Evolutionary conservation across 1,140 invertebrate species (phyloP).

Genomic region (Diuraphis noxia): DNA sequence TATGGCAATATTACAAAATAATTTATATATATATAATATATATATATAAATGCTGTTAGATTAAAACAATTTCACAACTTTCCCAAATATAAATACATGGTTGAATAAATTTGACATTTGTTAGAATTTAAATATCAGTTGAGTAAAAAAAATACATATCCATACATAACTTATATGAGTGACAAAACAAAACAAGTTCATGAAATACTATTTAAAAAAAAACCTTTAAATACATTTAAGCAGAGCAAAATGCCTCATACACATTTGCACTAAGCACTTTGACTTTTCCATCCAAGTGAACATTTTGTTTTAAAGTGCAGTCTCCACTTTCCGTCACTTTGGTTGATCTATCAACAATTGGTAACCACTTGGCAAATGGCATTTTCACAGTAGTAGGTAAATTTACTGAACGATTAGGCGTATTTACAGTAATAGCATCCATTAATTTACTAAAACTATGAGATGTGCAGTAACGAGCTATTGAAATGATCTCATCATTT

Average conservation of each 20-base stretch:
- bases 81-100: neutral
- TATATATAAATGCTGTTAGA: neutral
- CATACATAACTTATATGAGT: neutral
- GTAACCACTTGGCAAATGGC: constrained; percentile 49
- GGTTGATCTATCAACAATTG: constrained; percentile 33
- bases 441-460: constrained; percentile 47
- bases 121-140: constrained; percentile 6
- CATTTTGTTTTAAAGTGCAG: constrained; percentile 38
- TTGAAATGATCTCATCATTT: constrained; percentile 40
- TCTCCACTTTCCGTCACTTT: constrained; percentile 40
- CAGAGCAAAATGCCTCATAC: constrained; percentile 34
- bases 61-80: neutral
- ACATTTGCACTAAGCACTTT: constrained; percentile 49
- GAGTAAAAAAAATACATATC: neutral
- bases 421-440: constrained; percentile 40
- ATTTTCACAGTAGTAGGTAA: constrained; percentile 41
- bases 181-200: neutral
- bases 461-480: constrained; percentile 36
- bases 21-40: too few species aligned
- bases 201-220: neutral
- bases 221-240: constrained; percentile 21
- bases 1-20: neutral
- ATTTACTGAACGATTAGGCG: constrained; percentile 32
- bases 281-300: constrained; percentile 37
- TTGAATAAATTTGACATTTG: neutral